These are phyloP conservation scores for Corythornis cristatus DNA, from an alignment of 2,113 vertebrate species.

Conservation along the genomic window DNA sequence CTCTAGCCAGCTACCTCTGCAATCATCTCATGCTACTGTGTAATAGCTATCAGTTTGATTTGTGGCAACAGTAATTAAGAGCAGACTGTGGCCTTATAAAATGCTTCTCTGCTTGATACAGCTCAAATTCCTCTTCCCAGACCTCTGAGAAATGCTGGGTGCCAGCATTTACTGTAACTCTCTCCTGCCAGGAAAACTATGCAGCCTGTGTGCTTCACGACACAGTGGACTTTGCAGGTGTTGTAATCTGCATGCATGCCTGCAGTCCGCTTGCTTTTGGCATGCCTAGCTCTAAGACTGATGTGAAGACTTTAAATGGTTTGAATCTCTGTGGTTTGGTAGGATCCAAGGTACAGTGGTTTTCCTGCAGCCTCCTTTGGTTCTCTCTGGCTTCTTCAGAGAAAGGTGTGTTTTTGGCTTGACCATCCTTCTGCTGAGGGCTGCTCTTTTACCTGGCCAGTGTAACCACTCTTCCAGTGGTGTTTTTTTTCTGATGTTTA, in stretches of 20 bases:
- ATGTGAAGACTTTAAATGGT: neutral
- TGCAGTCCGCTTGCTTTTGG: neutral
- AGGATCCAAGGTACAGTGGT: accelerated
- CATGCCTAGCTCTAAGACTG: neutral
- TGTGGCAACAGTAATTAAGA: neutral
- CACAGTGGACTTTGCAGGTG: neutral
- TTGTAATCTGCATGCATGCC: neutral
- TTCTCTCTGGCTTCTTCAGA: neutral
- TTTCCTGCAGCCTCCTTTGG: neutral
- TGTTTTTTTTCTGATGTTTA: neutral
- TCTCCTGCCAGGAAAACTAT: accelerated
- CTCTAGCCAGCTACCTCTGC: neutral
- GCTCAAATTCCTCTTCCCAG: neutral
- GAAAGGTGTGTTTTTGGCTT: neutral
- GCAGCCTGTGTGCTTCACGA: accelerated
- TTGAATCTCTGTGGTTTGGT: neutral
- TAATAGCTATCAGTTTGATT: neutral
- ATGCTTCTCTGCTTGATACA: neutral
- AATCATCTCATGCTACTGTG: neutral
- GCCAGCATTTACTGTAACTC: neutral
- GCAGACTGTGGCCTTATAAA: neutral
- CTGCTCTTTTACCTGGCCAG: neutral
- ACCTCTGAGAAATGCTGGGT: neutral
- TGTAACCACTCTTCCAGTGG: neutral
- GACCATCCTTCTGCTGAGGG: neutral